phyloP scores from a whole-genome alignment of 2,888 invertebrate species.

The Melipona bicolor region DNA sequence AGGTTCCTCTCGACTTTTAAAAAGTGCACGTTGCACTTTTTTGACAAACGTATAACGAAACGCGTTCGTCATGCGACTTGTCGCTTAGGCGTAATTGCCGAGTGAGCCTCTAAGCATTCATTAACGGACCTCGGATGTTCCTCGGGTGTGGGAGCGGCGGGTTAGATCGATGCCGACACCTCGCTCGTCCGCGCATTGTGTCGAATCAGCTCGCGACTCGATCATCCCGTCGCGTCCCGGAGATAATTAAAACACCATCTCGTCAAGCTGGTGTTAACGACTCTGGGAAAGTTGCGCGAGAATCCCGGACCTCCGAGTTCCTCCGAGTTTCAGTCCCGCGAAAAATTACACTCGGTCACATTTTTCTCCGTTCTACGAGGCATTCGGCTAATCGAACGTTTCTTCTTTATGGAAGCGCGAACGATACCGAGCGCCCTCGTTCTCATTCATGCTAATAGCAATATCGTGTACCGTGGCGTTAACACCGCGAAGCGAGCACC shows the following conservation, averaged over 20 bases:
- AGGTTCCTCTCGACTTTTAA: constrained; percentile 47
- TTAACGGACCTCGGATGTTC: constrained; percentile 64
- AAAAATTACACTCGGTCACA: neutral
- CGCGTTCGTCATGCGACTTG: constrained; percentile 59
- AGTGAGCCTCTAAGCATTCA: constrained; percentile 71
- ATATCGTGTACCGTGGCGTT: neutral
- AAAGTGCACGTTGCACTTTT: constrained; percentile 33
- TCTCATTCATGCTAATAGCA: neutral
- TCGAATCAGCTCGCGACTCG: constrained; percentile 45
- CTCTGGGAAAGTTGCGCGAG: constrained; percentile 17
- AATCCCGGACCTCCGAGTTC: neutral
- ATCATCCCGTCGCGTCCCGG: constrained; percentile 34
- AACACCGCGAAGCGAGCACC: too few relatives aligned
- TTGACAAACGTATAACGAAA: constrained; percentile 58
- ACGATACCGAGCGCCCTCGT: neutral
- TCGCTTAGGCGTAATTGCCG: constrained; percentile 70
- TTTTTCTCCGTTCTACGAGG: neutral
- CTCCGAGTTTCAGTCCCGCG: neutral
- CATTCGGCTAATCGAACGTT: too few relatives aligned
- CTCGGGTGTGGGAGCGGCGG: constrained; percentile 38
- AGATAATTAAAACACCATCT: constrained; percentile 37
- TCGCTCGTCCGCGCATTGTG: constrained; percentile 42
- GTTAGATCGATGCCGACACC: constrained; percentile 42
- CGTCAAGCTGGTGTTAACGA: constrained; percentile 31
- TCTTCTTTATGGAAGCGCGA: neutral